Evolutionary conservation across 92 coral and sea anemone species (phyloP), one percentile per base, ranked within the genome.

Genomic region (Bergia puertoricense): DNA sequence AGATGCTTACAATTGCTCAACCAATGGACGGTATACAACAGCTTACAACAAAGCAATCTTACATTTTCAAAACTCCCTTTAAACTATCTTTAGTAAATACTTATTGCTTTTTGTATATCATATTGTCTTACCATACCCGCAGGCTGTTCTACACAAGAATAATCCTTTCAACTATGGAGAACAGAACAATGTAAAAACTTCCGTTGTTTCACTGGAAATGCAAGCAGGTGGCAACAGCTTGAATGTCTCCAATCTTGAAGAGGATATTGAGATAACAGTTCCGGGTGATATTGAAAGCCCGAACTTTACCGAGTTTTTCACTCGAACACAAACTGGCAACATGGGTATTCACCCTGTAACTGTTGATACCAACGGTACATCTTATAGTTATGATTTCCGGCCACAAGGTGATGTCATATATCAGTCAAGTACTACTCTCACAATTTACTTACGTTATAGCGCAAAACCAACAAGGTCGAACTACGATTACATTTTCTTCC

Each of bases 271-370:
- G 16, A 72, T 84, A 11, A 69, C 79, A 72, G 75, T 84, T 72
- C 87, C 87, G 1, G 87, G 87, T 36, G 74, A 72, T 1, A 36
- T 71, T 46, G 48, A 11, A n/a, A 74, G 39, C 57, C 79, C 87
- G 9, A 84, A 84, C 69, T 84, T 84, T 74, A 84, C 79, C 36
- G 79, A 84, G 66, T 84, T 84, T 46, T 84, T 84, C 14, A 84
- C 87, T 14, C 78, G 56, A 8, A 48, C 42, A 38, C 71, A 71
- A 15, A 36, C 46, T 36, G 79, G 87, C 38, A 57, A 38, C 15
- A 69, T 84, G 78, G 87, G 79, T 6, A 71, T 84, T 84, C 87
- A 84, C 22, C 45, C 39, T 20, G 10, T 84, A 48, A 72, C 36
- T 74, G 46, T 84, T 10, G 56, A 84, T 71, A 84, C 79, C 44